phyloP scores from a whole-genome alignment of 2,888 invertebrate species.

The Macrophya annulata region DNA sequence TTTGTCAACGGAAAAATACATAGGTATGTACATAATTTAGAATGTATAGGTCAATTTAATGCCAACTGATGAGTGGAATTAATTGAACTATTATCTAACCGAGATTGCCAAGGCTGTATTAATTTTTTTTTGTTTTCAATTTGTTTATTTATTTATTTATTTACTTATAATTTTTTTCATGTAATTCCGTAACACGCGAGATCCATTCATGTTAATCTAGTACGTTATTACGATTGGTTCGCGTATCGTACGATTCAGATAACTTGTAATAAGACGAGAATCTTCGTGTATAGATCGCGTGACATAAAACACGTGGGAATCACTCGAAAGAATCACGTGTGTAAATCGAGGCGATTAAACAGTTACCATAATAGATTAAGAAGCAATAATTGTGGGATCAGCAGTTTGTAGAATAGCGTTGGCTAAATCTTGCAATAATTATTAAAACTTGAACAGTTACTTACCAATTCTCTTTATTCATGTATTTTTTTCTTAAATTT shows the following conservation, averaged over 20 bases:
- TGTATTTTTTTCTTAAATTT: background rate
- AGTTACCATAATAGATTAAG: background rate
- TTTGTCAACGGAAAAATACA: background rate
- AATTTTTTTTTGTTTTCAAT: too few species aligned
- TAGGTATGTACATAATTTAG: too few species aligned
- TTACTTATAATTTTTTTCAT: background rate
- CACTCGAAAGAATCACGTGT: constrained; percentile 34
- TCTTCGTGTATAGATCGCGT: constrained; percentile 4
- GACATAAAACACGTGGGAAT: constrained; percentile 22
- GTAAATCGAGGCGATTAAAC: background rate
- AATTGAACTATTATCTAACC: background rate
- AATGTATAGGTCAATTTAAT: background rate
- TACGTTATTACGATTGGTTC: background rate
- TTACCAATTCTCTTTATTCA: background rate
- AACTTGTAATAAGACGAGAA: background rate
- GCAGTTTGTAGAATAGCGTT: background rate
- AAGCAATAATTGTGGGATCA: background rate
- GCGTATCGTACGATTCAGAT: constrained; percentile 20
- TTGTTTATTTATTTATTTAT: background rate
- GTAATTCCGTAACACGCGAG: background rate
- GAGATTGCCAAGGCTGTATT: background rate
- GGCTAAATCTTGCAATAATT: background rate
- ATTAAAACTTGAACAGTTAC: background rate
- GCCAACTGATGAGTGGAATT: background rate
- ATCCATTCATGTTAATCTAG: constrained; percentile 2